Evolutionary conservation across 2,888 invertebrate genomes (phyloP), one percentile per base, ranked within the genome.

Genomic region (Octonoba sinensis): DNA sequence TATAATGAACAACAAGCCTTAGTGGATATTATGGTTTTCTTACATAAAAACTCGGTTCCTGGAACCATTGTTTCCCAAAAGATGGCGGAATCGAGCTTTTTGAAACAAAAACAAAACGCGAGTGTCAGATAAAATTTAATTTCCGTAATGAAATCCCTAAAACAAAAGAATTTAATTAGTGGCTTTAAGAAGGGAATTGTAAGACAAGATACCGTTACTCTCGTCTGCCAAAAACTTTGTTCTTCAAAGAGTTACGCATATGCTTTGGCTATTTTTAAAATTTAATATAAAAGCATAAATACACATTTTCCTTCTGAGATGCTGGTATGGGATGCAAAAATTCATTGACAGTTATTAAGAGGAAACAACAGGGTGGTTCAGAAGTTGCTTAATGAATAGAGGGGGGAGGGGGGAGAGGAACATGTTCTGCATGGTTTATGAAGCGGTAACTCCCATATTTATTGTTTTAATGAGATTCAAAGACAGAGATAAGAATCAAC

Each of bases 151-250:
- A 75, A 67, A 67, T 64, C 75, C 49, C 60, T 46, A 60, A 54
- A 75, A 75, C 75, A 75, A 75, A 59, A 72, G 72, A 72, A 75
- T 75, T 75, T 75, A 75, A 75, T 75, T 75, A 75, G 60, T 75
- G 75, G 51, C 67, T 67, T 67, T 67, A 75, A 75, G 75, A 60
- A 75, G 27, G 44, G 66, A 46, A 46, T 22, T 67, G 46, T 51
- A 36, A 66, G 67, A 67, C 60, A 60, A 75, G 49, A 51, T n/a
- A 18, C 18, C 46, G 8, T 16, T 64, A n/a, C 44, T 44, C 18
- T 64, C 64, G n/a, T 18, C 16, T n/a, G 13, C 18, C 44, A 64
- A 44, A 16, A 64, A 27, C 46, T 64, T 62, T 46, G 18, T 15
- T 64, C 27, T 3, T 44, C 18, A 54, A 54, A 36, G 36, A 36